Evolutionary conservation across 2,113 vertebrate genomes (phyloP).

Genomic region (Apodemus sylvaticus): DNA sequence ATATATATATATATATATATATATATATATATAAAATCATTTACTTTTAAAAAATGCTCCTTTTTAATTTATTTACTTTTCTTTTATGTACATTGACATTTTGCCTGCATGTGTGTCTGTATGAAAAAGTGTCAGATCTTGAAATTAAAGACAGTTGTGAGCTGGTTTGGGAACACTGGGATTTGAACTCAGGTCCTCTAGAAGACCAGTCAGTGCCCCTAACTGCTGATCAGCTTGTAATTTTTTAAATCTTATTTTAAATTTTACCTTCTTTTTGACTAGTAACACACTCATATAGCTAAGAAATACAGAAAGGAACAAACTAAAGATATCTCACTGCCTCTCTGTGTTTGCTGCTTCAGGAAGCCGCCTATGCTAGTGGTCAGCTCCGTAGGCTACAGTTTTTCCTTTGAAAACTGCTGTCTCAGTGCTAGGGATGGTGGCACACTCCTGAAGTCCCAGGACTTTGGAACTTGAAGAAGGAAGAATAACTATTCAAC

Average conservation of each 20-base stretch:
- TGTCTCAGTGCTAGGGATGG: neutral
- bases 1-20: too few relatives aligned
- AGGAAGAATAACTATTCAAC: neutral
- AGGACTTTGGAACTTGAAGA: neutral
- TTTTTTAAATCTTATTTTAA: slow-evolving; percentile 1
- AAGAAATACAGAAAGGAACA: neutral
- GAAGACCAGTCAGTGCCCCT: neutral
- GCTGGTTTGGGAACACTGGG: neutral
- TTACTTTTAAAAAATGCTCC: neutral
- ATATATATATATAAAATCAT: too few relatives aligned
- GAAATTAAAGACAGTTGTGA: neutral
- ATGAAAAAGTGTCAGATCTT: neutral
- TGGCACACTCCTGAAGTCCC: too few relatives aligned
- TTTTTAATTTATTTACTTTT: too few relatives aligned
- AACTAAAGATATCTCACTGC: neutral
- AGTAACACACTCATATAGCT: neutral
- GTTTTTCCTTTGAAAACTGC: neutral
- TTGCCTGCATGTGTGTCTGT: neutral
- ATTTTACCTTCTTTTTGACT: neutral
- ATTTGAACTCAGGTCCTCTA: neutral
- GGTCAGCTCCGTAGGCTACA: neutral
- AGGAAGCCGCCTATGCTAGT: neutral
- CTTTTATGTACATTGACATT: neutral
- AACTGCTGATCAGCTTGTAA: neutral
- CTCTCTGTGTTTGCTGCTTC: neutral